Evolutionary conservation across 2,797 vertebrate genomes (phyloP), one percentile per base, ranked within the genome.

Genomic region (Poecilia gillii): DNA sequence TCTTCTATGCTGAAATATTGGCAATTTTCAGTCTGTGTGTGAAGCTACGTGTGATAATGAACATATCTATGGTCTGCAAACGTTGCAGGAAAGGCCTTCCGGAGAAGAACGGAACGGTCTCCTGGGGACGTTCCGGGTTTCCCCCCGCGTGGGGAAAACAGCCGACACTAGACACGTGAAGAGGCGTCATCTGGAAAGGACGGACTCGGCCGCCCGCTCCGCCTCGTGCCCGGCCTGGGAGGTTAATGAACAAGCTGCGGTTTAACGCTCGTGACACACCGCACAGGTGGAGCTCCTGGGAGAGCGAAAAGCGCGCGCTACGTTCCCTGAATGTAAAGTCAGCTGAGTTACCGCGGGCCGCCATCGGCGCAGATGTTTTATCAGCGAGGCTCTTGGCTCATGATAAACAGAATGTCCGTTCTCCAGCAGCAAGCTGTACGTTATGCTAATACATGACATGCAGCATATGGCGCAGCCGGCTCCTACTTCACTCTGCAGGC

Each of bases 351-450:
- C 81, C 74, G 43, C 46, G 80, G n/a, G 31, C 23, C 73, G 57
- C 74, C 59, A 78, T 81, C 74, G 59, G 33, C 53, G 45, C 89
- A 86, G 83, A 89, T 84, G 82, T 84, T 90, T 85, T 77, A 84
- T 85, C 76, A 77, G 71, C 81, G 3, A 18, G 59, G 51, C 20
- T 6, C 72, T 84, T 81, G 55, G 62, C 81, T 77, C 84, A 70
- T 76, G 28, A 77, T 84, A 90, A 91, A 89, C 81, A 81, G 76
- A 76, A 80, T 74, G 80, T 79, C 77, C 80, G 78, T 83, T 91
- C 88, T 72, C 78, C 79, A 81, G 73, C 36, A 66, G 71, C 73
- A 68, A 68, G 84, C 81, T 84, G 74, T 79, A 83, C 77, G 77
- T 88, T 86, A 76, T 68, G 64, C 79, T 66, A 88, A 88, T 77